Evolutionary conservation across 2,888 invertebrate genomes (phyloP), one percentile per base, ranked within the genome.

Genomic region (Adela reaumurella): DNA sequence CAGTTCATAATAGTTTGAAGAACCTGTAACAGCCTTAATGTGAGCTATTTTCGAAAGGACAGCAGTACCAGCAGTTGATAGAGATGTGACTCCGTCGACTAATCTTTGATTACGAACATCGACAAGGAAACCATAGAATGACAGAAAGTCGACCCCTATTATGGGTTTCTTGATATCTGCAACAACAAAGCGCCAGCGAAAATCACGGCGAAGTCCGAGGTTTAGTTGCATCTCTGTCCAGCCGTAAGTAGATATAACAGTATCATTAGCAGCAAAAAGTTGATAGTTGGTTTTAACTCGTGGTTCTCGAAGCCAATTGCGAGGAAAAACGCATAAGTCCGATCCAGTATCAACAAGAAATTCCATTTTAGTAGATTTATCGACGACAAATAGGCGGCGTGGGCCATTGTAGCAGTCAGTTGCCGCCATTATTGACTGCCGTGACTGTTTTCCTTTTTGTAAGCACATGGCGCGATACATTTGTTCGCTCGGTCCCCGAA

Each of bases 91-190:
- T 24, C 44, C 41, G 43, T 20, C 28, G 2, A 56, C n/a, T 1
- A 62, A 35, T 1, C 52, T 46, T 1, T 42, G 46, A 19, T 56
- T 50, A 2, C 50, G 46, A 1, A 58, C 6, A 35, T 62, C 60
- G 1, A 58, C 56, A 1, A 62, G 49, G 0, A 62, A 49, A 4
- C 52, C 52, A 45, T 49, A 60, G 42, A 57, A 53, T 1, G 43
- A 24, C n/a, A 62, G 49, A 43, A 63, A 60, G 51, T 60, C 58
- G 6, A 53, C 59, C 2, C 58, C 57, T 19, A 61, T 59, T 16
- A 62, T 61, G 1, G 61, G 57, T 17, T 51, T 54, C 2, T 55
- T 41, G 0, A 59, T 55, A 35, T 61, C 58, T 0, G 59, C 61
- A 8, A 63, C 49, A 1, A 59, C 49, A 49, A 62, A 63, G 5